Percentiles rank a stretch among this genome's conserved stretches.
Conservation (phyloP, 1,140 invertebrate genomes). For the Aphis craccivora region DNA sequence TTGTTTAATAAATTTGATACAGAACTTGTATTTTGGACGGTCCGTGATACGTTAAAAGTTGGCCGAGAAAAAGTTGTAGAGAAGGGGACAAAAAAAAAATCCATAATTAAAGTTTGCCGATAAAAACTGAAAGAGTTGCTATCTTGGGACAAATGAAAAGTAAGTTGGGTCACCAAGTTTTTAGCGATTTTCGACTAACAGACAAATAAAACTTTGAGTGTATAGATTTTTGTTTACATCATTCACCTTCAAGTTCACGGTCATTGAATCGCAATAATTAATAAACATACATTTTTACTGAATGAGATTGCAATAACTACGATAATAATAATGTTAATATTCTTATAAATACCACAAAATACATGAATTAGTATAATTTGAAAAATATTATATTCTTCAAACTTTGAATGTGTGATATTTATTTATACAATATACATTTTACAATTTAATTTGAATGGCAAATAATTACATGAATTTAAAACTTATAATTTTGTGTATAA, state of each 20-base stretch:
- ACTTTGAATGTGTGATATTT: not conserved
- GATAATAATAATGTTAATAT: not conserved
- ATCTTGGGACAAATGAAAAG: conserved; percentile 53
- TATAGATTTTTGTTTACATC: conserved; percentile 46
- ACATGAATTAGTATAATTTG: not conserved
- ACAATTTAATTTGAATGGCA: not conserved
- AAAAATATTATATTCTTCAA: not conserved
- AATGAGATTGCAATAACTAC: not conserved
- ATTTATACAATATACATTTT: not conserved
- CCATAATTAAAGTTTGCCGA: conserved; percentile 57
- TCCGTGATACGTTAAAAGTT: conserved; percentile 48
- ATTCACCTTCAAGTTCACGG: conserved; percentile 29
- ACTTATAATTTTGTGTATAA: not conserved
- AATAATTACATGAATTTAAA: not conserved
- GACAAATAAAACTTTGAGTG: conserved; percentile 31
- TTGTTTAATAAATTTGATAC: conserved; percentile 52
- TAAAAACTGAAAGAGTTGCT: conserved; percentile 52
- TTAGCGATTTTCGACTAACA: conserved; percentile 36
- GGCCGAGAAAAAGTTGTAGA: conserved; percentile 37
- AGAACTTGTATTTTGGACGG: conserved; percentile 36
- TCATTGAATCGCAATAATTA: conserved; percentile 5
- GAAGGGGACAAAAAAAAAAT: conserved; percentile 30
- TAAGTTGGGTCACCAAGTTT: conserved; percentile 56
- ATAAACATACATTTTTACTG: not conserved
- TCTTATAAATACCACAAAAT: not conserved